Evolutionary conservation across 1,140 invertebrate genomes (phyloP).

Genomic region (Temnothorax longispinosus): DNA sequence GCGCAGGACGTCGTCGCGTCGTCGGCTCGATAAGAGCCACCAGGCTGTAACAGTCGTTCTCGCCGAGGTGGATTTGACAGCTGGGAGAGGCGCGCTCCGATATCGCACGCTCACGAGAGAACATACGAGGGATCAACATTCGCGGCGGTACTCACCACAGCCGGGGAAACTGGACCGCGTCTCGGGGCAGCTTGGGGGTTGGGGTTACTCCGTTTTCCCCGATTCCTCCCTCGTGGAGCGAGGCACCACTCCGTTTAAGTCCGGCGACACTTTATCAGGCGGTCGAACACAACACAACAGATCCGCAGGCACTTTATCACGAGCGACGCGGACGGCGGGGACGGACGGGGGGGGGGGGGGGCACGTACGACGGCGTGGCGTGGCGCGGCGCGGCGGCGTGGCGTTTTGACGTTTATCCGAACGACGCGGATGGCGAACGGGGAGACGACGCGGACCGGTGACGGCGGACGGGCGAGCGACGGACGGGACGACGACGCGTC

Average conservation of each 20-base stretch:
- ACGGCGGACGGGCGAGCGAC: not conserved
- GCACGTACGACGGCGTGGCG: not conserved
- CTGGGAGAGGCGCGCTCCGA: not conserved
- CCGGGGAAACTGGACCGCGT: slow-evolving; percentile 38
- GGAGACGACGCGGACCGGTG: not conserved
- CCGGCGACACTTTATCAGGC: slow-evolving; percentile 55
- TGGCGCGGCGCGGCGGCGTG: not conserved
- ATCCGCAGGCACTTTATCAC: slow-evolving; percentile 43
- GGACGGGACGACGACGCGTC: slow-evolving; percentile 45
- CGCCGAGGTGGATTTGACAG: not conserved
- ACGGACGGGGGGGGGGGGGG: not conserved
- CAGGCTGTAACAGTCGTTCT: not conserved
- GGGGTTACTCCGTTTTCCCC: not conserved
- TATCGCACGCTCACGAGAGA: not conserved
- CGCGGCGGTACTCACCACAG: slow-evolving; percentile 52
- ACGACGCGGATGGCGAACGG: slow-evolving; percentile 1
- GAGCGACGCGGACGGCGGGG: not conserved
- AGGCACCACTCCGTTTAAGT: slow-evolving; percentile 38
- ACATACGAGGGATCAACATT: not conserved
- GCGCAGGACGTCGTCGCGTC: not conserved
- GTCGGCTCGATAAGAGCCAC: slow-evolving; percentile 21
- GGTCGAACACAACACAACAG: slow-evolving; percentile 52
- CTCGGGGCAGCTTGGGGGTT: slow-evolving; percentile 7
- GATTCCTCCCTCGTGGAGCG: slow-evolving; percentile 24
- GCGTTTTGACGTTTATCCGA: slow-evolving; percentile 56